Evolutionary conservation across 2,113 vertebrate species (phyloP), one percentile per base, ranked within the genome.

Genomic region (Emydura subglobosa): DNA sequence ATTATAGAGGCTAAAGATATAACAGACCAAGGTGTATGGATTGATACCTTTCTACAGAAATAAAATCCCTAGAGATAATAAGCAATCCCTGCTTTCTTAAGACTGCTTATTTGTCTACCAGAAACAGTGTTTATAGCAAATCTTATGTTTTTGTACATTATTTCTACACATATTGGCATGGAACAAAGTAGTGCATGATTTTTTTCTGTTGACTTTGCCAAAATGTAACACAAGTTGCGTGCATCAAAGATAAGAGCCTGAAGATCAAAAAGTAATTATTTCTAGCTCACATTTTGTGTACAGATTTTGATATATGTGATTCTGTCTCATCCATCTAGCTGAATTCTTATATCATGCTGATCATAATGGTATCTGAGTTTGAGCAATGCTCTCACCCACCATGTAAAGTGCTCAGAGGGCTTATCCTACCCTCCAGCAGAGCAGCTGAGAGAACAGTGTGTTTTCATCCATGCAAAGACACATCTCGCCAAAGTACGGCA

Each of bases 1-100:
- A 92, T 96, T 97, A 87, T 72, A 82, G 85, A 95, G 95, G 91
- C 44, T 78, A 55, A 96, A 95, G 78, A 21, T 82, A 83, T 10
- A 29, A 85, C 54, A 96, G 68, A 44, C 5, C 53, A 34, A 85
- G 42, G 76, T 51, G 57, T 86, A 59, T 53, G 88, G 96, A 93
- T 93, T 91, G 72, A 22, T 79, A 85, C 59, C 21, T 96, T 92
- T 92, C 49, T 53, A 21, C 12, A 93, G 85, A 95, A 92, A 85
- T 79, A 87, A 89, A 89, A 14, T 87, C 72, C 61, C 78, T 94
- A 61, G 80, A 88, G 95, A 95, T 27, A 31, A 93, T 89, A 95
- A 93, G 94, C 47, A 96, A 89, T 90, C 68, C 85, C 6, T n/a
- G 47, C 10, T 89, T 42, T 93, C 27, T 17, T 85, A 81, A 95